Evolutionary conservation across 2,888 invertebrate species (phyloP).

Genomic region (Coenonympha arcania): DNA sequence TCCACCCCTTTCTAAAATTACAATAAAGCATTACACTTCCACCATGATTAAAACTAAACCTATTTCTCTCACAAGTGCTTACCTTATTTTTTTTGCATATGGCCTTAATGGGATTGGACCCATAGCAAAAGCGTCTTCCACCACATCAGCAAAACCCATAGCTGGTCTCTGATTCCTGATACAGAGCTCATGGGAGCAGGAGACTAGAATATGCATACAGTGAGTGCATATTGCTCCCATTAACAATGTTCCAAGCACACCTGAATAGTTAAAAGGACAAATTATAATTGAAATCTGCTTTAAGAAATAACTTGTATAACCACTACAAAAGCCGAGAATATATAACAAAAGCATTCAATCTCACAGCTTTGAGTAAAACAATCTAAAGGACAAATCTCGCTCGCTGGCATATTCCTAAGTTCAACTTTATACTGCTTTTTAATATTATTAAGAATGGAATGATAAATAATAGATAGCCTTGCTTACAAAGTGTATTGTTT

Average conservation of each 20-base stretch:
- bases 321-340: no score
- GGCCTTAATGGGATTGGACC: conserved; percentile 79
- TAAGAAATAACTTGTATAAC: neutral
- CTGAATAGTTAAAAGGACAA: conserved; percentile 46
- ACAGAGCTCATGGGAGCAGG: conserved; percentile 83
- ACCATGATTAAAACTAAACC: neutral
- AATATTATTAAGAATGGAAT: no score
- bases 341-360: no score
- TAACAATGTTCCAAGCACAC: conserved; percentile 83
- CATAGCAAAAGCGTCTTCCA: conserved; percentile 82
- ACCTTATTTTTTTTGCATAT: conserved; percentile 77
- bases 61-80: conserved; percentile 37
- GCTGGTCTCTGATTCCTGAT: conserved; percentile 79
- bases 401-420: no score
- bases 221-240: conserved; percentile 93
- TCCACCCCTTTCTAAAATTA: neutral
- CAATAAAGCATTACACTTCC: neutral
- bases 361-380: no score
- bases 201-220: conserved; percentile 90
- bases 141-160: conserved; percentile 85
- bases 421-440: no score
- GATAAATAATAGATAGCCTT: no score
- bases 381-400: no score
- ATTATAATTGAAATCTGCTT: neutral
- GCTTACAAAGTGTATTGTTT: no score